Conservation (phyloP, 30 jellyfish, hydroid and myxozoan genomes). For the Kudoa iwatai region DNA sequence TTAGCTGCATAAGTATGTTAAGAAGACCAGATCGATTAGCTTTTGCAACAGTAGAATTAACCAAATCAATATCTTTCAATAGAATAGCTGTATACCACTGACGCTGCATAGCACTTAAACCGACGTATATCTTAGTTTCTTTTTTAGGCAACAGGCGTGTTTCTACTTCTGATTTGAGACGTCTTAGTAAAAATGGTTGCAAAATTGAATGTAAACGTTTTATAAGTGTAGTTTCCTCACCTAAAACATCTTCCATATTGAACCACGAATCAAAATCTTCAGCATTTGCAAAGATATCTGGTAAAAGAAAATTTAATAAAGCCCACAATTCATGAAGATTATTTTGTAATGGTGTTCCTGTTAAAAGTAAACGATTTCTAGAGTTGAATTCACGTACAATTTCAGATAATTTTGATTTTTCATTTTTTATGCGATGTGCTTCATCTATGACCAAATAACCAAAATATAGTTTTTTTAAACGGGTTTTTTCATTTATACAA, state of each 20-base stretch:
- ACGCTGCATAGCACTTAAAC: slow-evolving; percentile 83
- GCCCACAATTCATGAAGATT: slow-evolving; percentile 95
- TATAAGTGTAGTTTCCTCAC: slow-evolving; percentile 38
- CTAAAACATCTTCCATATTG: slow-evolving; percentile 24
- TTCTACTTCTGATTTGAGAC: slow-evolving; percentile 83
- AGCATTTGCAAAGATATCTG: slow-evolving; percentile 68
- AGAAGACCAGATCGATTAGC: slow-evolving; percentile 41
- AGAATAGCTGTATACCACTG: slow-evolving; percentile 62
- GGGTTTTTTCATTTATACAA: slow-evolving; percentile 74
- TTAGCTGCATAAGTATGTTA: slow-evolving; percentile 76
- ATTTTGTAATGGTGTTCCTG: slow-evolving; percentile 90
- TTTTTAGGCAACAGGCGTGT: slow-evolving; percentile 54
- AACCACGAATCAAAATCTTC: slow-evolving; percentile 98
- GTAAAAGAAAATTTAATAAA: slow-evolving; percentile 40
- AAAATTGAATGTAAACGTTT: slow-evolving; percentile 39
- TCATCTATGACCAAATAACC: slow-evolving; percentile 58
- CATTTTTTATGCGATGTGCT: slow-evolving; percentile 87
- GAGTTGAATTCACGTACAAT: slow-evolving; percentile 78
- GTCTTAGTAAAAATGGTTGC: slow-evolving; percentile 58
- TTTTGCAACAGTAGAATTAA: slow-evolving; percentile 85
- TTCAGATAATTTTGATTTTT: slow-evolving; percentile 54
- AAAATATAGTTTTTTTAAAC: slow-evolving; percentile 59
- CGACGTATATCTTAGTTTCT: slow-evolving; percentile 31
- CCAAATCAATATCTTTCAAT: slow-evolving; percentile 83
- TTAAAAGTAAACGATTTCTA: slow-evolving; percentile 33